Evolutionary conservation across 2,113 vertebrate genomes (phyloP).

Genomic region (Todiramphus saurophagus): DNA sequence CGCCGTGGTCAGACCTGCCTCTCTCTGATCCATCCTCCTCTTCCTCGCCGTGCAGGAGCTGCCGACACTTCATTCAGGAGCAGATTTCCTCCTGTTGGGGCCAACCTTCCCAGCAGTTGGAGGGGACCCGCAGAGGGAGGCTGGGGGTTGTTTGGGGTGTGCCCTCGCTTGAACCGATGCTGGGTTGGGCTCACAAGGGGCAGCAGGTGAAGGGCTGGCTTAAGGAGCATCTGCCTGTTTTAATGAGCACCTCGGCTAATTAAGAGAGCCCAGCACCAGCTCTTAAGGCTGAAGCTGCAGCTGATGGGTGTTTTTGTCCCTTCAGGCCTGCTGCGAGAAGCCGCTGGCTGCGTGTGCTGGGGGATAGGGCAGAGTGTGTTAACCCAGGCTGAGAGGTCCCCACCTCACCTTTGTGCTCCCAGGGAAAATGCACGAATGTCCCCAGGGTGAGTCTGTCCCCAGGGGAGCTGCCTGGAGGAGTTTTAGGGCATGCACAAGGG

Average conservation of each 20-base stretch:
- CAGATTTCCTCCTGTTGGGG: rapidly evolving
- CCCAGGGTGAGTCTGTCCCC: neutral
- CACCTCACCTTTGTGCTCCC: rapidly evolving
- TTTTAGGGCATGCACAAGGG: rapidly evolving
- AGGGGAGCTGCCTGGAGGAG: rapidly evolving
- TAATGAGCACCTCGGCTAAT: neutral
- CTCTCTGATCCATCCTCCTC: neutral
- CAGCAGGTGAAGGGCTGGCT: rapidly evolving
- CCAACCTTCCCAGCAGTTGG: rapidly evolving
- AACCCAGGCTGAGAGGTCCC: rapidly evolving
- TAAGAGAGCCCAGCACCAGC: neutral
- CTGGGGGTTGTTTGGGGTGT: neutral
- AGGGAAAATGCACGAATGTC: rapidly evolving
- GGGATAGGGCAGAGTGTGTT: rapidly evolving
- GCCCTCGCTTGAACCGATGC: rapidly evolving
- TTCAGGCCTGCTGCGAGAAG: rapidly evolving
- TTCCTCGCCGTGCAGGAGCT: rapidly evolving
- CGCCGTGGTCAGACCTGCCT: neutral
- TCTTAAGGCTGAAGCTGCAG: neutral
- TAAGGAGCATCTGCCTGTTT: neutral
- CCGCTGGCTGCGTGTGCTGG: rapidly evolving
- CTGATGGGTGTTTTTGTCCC: neutral
- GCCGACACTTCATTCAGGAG: neutral
- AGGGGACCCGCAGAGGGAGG: rapidly evolving
- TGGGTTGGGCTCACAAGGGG: neutral